A percentile compares a stretch with the other conserved stretches of the same genome.
Conservation (phyloP, 2,888 invertebrate species). For the Ephialtes manifestator region DNA sequence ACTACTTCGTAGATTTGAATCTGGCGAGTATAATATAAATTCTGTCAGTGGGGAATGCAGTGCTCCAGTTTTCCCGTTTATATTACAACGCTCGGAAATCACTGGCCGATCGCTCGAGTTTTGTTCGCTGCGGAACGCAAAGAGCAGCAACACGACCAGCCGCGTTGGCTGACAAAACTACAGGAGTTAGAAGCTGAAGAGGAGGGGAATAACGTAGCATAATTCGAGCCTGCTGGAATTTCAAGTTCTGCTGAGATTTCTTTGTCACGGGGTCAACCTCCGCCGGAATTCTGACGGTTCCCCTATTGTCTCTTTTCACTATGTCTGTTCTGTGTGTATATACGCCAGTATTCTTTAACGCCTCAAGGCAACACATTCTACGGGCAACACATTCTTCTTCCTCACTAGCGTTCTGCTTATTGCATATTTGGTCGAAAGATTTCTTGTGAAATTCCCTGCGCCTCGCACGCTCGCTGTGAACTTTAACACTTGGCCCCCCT, state of each 20-base stretch:
- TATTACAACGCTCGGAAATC: constrained; percentile 47
- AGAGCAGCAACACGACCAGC: constrained; percentile 2
- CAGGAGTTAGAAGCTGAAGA: constrained; percentile 25
- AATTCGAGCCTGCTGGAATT: constrained; percentile 64
- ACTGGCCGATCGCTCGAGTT: constrained; percentile 51
- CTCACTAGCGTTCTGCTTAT: constrained; percentile 1
- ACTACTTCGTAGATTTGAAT: constrained; percentile 29
- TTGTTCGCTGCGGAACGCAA: constrained; percentile 50
- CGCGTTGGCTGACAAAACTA: constrained; percentile 1
- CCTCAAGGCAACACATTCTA: constrained; percentile 6
- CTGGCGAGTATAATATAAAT: constrained; percentile 9
- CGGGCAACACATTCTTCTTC: constrained; percentile 9
- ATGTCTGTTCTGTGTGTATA: background rate
- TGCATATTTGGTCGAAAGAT: background rate
- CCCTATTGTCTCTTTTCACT: constrained; percentile 58
- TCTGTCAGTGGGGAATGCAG: constrained; percentile 22
- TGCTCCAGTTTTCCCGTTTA: constrained; percentile 58
- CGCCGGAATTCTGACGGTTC: constrained; percentile 60
- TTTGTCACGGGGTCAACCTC: constrained; percentile 66
- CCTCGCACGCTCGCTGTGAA: background rate
- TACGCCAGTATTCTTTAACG: background rate
- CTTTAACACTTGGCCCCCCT: constrained; percentile 27
- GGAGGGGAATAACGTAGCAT: constrained; percentile 29
- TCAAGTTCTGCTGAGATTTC: constrained; percentile 60
- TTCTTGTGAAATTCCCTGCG: background rate